Evolutionary conservation across 2,888 invertebrate species (phyloP).

Genomic region (Camptogramma bilineatum): DNA sequence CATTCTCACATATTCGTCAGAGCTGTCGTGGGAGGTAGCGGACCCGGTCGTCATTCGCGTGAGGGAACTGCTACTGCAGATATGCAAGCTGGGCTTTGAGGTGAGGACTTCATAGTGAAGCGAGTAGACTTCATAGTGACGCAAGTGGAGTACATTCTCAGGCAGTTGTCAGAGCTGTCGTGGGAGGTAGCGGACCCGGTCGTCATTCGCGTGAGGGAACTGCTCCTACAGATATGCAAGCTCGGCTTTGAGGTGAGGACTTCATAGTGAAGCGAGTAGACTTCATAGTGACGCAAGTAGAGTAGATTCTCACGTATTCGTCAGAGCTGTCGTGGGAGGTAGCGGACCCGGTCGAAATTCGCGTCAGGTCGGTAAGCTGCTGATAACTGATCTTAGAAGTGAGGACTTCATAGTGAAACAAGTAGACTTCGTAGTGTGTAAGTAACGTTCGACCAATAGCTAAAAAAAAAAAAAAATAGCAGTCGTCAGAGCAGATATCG

Average conservation of each 20-base stretch:
- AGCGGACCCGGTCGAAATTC: constrained; percentile 57
- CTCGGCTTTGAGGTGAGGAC: constrained; percentile 92
- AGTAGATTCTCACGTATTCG: constrained; percentile 55
- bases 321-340: constrained; percentile 47
- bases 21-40: constrained; percentile 48
- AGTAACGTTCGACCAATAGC: too few species aligned
- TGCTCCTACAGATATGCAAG: constrained; percentile 93
- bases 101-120: constrained; percentile 57
- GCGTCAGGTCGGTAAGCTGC: constrained; percentile 87
- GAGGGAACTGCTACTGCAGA: constrained; percentile 89
- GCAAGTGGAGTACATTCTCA: constrained; percentile 63
- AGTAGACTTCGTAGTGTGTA: not conserved
- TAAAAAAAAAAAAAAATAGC: too few species aligned
- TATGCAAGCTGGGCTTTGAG: constrained; percentile 96
- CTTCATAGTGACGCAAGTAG: constrained; percentile 51
- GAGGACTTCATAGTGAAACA: not conserved
- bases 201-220: constrained; percentile 64
- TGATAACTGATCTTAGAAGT: constrained; percentile 75
- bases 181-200: constrained; percentile 60
- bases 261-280: not conserved
- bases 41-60: constrained; percentile 64
- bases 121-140: constrained; percentile 5
- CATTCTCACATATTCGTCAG: constrained; percentile 56
- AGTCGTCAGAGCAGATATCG: too few species aligned
- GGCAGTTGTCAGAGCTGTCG: constrained; percentile 45